Evolutionary conservation across 1,140 invertebrate species (phyloP).

Genomic region (Lordiphosa clarofinis): DNA sequence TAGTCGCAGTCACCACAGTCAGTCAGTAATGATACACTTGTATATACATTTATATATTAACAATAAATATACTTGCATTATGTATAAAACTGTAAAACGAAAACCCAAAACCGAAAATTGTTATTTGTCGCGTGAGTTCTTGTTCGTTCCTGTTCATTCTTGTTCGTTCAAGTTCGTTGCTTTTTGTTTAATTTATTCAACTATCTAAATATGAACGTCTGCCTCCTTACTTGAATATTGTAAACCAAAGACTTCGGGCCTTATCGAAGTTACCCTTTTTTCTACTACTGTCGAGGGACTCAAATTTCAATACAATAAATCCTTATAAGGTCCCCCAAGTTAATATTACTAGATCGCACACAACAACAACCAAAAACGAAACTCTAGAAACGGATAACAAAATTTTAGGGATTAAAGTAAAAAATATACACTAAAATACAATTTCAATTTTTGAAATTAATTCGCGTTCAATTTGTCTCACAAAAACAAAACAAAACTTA

Average conservation of each 20-base stretch:
- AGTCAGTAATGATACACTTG: constrained; percentile 19
- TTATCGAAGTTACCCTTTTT: constrained; percentile 23
- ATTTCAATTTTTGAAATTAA: constrained; percentile 30
- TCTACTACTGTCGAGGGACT: constrained; percentile 64
- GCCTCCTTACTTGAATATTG: not conserved
- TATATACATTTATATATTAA: constrained; percentile 18
- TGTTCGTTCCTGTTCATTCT: constrained; percentile 55
- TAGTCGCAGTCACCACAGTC: not conserved
- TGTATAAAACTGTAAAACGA: constrained; percentile 24
- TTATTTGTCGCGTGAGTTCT: constrained; percentile 67
- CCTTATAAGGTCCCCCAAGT: constrained; percentile 50
- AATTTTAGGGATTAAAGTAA: constrained; percentile 67
- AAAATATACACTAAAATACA: constrained; percentile 56
- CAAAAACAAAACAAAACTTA: constrained; percentile 32
- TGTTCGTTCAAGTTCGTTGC: constrained; percentile 28
- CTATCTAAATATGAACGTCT: constrained; percentile 27
- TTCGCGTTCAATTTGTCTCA: constrained; percentile 65
- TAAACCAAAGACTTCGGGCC: constrained; percentile 14
- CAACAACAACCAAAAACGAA: constrained; percentile 16
- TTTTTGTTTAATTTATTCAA: constrained; percentile 36
- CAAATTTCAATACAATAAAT: constrained; percentile 72
- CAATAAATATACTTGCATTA: constrained; percentile 7
- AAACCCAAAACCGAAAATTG: constrained; percentile 37
- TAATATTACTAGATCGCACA: constrained; percentile 13
- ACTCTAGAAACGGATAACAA: constrained; percentile 41